A percentile compares a stretch with the other conserved stretches of the same genome.
Conservation (phyloP, 2,888 invertebrate genomes). For the Hylaea fasciaria region DNA sequence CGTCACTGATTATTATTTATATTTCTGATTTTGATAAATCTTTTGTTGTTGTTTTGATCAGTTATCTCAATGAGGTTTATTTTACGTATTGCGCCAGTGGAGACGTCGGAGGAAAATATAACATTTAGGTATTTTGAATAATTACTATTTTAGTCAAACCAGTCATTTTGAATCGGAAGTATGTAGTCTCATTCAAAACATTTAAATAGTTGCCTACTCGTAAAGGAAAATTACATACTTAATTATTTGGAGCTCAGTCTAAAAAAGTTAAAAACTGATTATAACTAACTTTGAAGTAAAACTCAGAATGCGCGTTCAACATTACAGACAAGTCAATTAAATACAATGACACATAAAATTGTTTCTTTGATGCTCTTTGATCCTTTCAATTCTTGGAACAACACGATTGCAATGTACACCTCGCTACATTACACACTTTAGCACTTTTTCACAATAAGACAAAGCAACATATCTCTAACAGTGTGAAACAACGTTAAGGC, state of each 20-base stretch:
- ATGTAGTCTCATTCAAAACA: too few relatives aligned
- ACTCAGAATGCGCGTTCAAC: constrained; percentile 22
- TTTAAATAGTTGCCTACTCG: too few relatives aligned
- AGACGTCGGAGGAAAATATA: too few relatives aligned
- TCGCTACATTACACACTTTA: constrained; percentile 1
- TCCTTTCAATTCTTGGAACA: constrained; percentile 38
- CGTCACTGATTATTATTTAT: background rate
- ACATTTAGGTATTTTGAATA: too few relatives aligned
- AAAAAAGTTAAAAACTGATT: background rate
- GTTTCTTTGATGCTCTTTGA: constrained; percentile 38
- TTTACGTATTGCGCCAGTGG: too few relatives aligned
- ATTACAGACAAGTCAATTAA: constrained; percentile 29
- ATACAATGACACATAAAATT: constrained; percentile 35
- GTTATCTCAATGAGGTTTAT: too few relatives aligned
- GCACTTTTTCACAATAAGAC: constrained; percentile 14
- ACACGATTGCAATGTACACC: constrained; percentile 24
- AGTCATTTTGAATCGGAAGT: too few relatives aligned
- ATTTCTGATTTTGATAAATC: background rate
- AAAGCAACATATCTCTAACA: background rate
- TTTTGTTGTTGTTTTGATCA: background rate
- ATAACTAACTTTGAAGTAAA: constrained; percentile 26
- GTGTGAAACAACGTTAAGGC: background rate
- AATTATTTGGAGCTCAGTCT: too few relatives aligned
- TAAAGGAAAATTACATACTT: too few relatives aligned
- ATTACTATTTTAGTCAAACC: too few relatives aligned